Conservation (phyloP, 1,140 invertebrate genomes). For the Neodiprion virginianus region DNA sequence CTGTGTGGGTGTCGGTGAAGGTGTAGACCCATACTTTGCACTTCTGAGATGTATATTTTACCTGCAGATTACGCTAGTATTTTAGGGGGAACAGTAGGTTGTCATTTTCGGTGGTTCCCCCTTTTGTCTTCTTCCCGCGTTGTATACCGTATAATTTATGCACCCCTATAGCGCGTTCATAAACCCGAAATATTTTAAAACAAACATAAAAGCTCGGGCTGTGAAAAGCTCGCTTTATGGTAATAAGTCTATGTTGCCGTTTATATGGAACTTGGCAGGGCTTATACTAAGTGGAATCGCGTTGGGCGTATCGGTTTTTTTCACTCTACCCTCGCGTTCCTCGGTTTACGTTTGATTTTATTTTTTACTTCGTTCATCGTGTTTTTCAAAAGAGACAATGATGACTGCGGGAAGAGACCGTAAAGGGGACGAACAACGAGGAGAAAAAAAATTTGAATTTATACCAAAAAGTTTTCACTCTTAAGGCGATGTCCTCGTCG, state of each 20-base stretch:
- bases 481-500: background rate
- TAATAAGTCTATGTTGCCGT: conserved; percentile 11
- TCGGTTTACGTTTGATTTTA: background rate
- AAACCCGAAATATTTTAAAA: conserved; percentile 56
- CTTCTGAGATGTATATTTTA: background rate
- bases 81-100: conserved; percentile 1
- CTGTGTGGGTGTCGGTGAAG: too few relatives aligned
- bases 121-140: conserved; percentile 14
- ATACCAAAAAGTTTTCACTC: background rate
- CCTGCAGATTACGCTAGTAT: conserved; percentile 2
- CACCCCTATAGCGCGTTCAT: conserved; percentile 50
- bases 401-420: too few relatives aligned
- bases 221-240: conserved; percentile 21
- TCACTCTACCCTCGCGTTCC: background rate
- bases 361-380: background rate
- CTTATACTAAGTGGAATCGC: conserved; percentile 9
- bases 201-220: conserved; percentile 48
- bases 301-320: conserved; percentile 3
- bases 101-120: conserved; percentile 1
- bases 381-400: too few relatives aligned
- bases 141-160: conserved; percentile 51
- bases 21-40: too few relatives aligned
- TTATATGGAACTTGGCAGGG: conserved; percentile 10
- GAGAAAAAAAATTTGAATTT: background rate
- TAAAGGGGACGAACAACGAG: background rate